phyloP scores from a whole-genome alignment of 2,797 vertebrate species.

The Balearica regulorum region DNA sequence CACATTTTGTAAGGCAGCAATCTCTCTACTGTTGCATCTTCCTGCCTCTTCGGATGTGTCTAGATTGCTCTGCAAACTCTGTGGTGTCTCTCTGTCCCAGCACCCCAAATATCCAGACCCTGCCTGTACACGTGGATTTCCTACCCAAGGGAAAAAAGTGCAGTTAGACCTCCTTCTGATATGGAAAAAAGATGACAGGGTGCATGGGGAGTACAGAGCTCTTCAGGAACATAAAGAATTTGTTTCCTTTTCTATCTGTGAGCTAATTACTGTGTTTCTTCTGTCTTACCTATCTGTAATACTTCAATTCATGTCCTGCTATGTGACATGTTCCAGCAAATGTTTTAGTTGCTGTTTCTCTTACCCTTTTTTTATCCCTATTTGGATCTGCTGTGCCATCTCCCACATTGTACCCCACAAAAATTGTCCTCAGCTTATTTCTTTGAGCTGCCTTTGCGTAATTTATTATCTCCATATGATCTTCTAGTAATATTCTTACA shows the following conservation, averaged over 20 bases:
- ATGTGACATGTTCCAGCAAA: not conserved
- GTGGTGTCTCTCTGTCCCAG: accelerated
- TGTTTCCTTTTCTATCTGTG: not conserved
- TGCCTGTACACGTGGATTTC: not conserved
- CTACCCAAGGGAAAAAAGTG: not conserved
- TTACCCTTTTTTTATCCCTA: not conserved
- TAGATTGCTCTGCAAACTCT: not conserved
- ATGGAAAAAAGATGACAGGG: not conserved
- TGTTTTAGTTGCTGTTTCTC: not conserved
- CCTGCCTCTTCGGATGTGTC: not conserved
- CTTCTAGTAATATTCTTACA: slow-evolving; percentile 46
- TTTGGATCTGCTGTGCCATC: not conserved
- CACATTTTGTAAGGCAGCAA: not conserved
- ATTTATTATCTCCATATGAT: slow-evolving; percentile 64
- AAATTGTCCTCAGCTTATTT: slow-evolving; percentile 35
- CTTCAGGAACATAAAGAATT: not conserved
- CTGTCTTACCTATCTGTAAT: not conserved
- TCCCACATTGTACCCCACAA: not conserved
- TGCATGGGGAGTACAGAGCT: not conserved
- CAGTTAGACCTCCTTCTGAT: not conserved
- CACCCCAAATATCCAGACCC: not conserved
- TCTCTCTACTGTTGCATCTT: not conserved
- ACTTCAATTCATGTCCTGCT: not conserved
- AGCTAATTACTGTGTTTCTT: not conserved
- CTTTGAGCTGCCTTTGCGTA: slow-evolving; percentile 13